phyloP scores from a whole-genome alignment of 2,113 vertebrate genomes.

The human (Homo sapiens) region GRCh38 chr17:68390501-68391000 shows the following conservation, averaged over 20 bases:
- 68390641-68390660: background rate
- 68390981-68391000: rapidly evolving
- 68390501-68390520: background rate
- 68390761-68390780: too few species aligned
- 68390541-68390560: background rate
- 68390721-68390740: background rate
- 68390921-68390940: too few species aligned
- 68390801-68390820: too few species aligned
- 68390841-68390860: too few species aligned
- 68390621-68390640: background rate
- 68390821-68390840: too few species aligned
- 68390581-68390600: background rate
- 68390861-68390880: too few species aligned
- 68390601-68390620: background rate
- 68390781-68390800: too few species aligned
- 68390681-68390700: background rate
- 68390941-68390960: background rate
- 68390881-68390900: too few species aligned
- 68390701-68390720: background rate
- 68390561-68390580: rapidly evolving
- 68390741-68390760: too few species aligned
- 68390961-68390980: background rate
- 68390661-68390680: background rate
- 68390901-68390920: too few species aligned
- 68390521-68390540: background rate